Conservation (phyloP, 2,113 vertebrate genomes). For the Dipodomys ordii region DNA sequence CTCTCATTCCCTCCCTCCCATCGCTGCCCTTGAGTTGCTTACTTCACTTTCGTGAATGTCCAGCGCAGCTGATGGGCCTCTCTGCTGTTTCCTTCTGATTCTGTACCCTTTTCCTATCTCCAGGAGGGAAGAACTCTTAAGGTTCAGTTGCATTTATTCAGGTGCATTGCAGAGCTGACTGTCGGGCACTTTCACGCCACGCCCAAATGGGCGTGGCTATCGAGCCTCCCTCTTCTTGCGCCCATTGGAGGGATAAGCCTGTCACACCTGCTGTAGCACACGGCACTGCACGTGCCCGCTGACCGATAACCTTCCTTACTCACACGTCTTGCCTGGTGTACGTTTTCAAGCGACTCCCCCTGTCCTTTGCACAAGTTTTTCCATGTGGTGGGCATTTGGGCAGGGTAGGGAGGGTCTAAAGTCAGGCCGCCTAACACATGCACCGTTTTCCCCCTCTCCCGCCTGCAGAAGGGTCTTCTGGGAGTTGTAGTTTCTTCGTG, state of each 20-base stretch:
- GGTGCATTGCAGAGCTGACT: not conserved
- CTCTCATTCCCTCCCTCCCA: too few species aligned
- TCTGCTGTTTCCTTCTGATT: too few species aligned
- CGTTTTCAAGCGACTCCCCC: not conserved
- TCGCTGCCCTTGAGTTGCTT: too few species aligned
- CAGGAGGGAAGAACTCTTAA: too few species aligned
- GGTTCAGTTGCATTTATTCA: not conserved
- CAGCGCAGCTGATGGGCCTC: too few species aligned
- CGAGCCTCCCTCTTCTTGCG: too few species aligned
- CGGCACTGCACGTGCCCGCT: too few species aligned
- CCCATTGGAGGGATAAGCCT: too few species aligned
- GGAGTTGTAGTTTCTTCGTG: slow-evolving; percentile 53
- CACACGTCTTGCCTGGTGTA: not conserved
- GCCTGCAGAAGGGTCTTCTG: not conserved
- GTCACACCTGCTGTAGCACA: not conserved
- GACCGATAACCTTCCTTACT: not conserved
- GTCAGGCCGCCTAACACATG: too few species aligned
- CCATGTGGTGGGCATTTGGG: not conserved
- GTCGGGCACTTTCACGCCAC: not conserved
- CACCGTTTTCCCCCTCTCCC: not conserved
- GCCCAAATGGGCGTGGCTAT: not conserved
- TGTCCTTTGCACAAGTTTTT: not conserved
- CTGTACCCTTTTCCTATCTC: too few species aligned
- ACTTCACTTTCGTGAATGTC: too few species aligned
- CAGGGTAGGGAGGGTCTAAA: not conserved